Base-by-base conservation (phyloP, 2,797 vertebrate genomes). In the Cossypha caffra region DNA sequence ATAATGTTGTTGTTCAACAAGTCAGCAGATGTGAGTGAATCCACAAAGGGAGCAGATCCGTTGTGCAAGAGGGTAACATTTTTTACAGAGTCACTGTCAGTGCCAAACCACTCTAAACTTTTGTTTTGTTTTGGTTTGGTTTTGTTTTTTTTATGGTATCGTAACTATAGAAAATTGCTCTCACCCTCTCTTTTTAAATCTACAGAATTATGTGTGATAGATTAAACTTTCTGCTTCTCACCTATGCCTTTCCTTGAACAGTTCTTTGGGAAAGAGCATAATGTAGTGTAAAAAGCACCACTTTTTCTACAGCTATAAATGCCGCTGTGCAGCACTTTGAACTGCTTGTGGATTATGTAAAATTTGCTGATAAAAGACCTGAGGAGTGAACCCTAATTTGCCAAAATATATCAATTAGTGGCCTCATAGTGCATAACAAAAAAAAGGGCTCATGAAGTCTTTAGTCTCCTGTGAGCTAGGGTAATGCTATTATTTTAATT, bases 1-100 rank as follows among this genome's bases (percentile, higher is more conserved):
- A 90, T 66, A 73, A 76, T 7, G 24, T 59, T 93, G 83, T 86
- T 95, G 81, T 85, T 91, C 66, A 93, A 86, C 71, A 93, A 88
- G 83, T 79, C 83, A 92, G 52, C 80, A 94, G 86, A 94, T 92
- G 73, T 88, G 69, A 76, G 31, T 61, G 57, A 84, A 78, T 69
- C 35, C 50, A 77, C 47, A 64, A 23, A 55, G 54, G 58, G 47
- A 88, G 15, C 57, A 86, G 72, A 73, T 58, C 33, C 0, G 2
- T 78, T 95, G 69, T 80, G 69, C 73, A 96, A 91, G 83, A 90
- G 17, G 16, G 31, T 68, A 91, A 57, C 21, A 13, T 81, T 93
- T 92, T 92, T 84, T 62, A 94, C 16, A 84, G 54, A 63, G 35
- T 62, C 23, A 51, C 17, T 81, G 40, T 76, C 37, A 45, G 28